phyloP scores from a whole-genome alignment of 2,797 vertebrate species.

The Phrynocephalus vlangalii region DNA sequence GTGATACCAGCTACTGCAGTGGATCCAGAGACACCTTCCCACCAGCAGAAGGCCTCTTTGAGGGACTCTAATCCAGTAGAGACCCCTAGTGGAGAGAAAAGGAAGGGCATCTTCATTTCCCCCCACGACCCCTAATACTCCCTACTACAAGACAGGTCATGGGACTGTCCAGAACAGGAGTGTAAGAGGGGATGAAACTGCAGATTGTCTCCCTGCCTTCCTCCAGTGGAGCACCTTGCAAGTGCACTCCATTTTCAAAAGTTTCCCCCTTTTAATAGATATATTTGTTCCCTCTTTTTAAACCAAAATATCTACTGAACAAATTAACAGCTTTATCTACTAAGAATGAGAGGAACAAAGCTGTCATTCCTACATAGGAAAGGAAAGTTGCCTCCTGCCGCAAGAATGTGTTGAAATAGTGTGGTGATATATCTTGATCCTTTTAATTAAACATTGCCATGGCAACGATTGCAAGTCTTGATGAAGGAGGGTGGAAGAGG shows the following conservation, averaged over 20 bases:
- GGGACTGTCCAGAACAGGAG: neutral
- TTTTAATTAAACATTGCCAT: constrained; percentile 14
- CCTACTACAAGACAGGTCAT: too few relatives aligned
- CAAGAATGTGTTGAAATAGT: constrained; percentile 37
- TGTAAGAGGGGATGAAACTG: neutral
- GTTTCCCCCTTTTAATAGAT: neutral
- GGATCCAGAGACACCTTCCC: neutral
- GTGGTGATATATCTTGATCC: constrained; percentile 24
- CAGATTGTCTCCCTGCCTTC: neutral
- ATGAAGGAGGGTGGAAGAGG: constrained; percentile 39
- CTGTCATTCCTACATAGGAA: constrained; percentile 34
- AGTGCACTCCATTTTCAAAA: neutral
- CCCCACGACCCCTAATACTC: too few relatives aligned
- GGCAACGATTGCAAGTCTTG: constrained; percentile 48
- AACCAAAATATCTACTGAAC: too few relatives aligned
- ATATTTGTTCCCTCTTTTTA: neutral
- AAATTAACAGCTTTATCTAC: neutral
- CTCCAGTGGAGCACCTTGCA: neutral
- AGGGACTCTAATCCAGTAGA: neutral
- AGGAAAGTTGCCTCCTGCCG: neutral
- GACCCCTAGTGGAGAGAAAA: neutral
- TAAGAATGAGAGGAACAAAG: constrained; percentile 12
- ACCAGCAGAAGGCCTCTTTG: neutral
- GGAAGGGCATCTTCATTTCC: neutral
- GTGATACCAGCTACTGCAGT: neutral